Evolutionary conservation across 2,888 invertebrate species (phyloP).

Genomic region (Leptogaster cylindrica): DNA sequence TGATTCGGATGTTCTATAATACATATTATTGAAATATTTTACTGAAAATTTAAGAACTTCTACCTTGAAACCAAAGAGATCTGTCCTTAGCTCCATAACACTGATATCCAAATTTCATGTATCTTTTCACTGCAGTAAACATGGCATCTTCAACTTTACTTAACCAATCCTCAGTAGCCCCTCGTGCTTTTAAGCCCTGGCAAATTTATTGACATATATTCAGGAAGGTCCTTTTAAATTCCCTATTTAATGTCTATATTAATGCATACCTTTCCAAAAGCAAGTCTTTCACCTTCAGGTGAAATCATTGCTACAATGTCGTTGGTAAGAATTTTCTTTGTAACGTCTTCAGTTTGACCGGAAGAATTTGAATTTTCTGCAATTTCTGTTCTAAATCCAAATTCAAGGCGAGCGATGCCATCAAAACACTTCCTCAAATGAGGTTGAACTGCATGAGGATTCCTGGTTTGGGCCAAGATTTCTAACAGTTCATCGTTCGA

Average conservation of each 20-base stretch:
- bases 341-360: constrained; percentile 66
- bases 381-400: constrained; percentile 73
- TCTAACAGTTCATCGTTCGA: constrained; percentile 90
- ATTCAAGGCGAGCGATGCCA: constrained; percentile 79
- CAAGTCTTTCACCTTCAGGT: constrained; percentile 84
- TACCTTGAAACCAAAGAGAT: constrained; percentile 72
- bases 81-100: constrained; percentile 72
- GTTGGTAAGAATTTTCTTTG: constrained; percentile 70
- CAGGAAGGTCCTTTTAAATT: too few species aligned
- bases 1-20: constrained; percentile 61
- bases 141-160: constrained; percentile 90
- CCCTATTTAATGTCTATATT: too few species aligned
- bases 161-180: constrained; percentile 92
- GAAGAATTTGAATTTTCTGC: too few species aligned
- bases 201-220: not conserved
- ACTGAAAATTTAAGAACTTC: constrained; percentile 6
- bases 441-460: constrained; percentile 88
- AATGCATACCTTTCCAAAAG: constrained; percentile 74
- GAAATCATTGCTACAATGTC: constrained; percentile 90
- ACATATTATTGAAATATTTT: not conserved
- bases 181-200: constrained; percentile 80
- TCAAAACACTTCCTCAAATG: constrained; percentile 90
- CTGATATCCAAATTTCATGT: constrained; percentile 75
- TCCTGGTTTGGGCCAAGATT: constrained; percentile 88
- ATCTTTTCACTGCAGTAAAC: constrained; percentile 78